Percentiles rank a stretch among this genome's conserved stretches.
Conservation (phyloP, 2,113 vertebrate genomes). For the Zosterops hypoxanthus region DNA sequence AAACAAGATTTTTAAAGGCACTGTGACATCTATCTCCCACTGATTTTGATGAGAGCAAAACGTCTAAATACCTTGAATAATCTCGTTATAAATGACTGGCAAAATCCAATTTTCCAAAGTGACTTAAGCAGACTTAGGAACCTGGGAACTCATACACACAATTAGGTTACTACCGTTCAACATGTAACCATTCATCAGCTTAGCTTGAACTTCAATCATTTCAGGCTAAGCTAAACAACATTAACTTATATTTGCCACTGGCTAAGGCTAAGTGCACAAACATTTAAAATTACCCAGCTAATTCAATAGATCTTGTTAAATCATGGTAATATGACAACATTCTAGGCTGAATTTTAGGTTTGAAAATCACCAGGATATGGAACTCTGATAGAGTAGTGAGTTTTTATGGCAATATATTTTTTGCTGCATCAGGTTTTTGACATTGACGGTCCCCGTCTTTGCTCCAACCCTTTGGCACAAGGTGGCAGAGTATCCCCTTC, state of each 20-base stretch:
- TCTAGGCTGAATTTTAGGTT: neutral
- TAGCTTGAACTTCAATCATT: conserved; percentile 37
- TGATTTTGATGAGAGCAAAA: conserved; percentile 41
- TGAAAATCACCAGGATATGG: neutral
- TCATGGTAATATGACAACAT: neutral
- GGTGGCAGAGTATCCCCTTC: neutral
- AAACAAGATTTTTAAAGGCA: conserved; percentile 21
- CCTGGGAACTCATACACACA: conserved; percentile 5
- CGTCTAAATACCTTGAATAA: conserved; percentile 52
- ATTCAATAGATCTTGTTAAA: neutral
- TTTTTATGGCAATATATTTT: neutral
- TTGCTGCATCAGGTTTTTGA: neutral
- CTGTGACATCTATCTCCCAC: neutral
- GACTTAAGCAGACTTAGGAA: conserved; percentile 47
- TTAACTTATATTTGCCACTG: neutral
- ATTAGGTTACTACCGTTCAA: conserved; percentile 27
- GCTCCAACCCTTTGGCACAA: neutral
- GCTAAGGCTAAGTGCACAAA: neutral
- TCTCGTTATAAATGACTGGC: conserved; percentile 43
- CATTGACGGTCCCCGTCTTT: neutral
- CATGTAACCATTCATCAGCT: conserved; percentile 37
- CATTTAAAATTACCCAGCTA: neutral
- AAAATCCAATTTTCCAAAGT: conserved; percentile 61
- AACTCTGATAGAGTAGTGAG: neutral
- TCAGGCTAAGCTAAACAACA: neutral